phyloP scores from a whole-genome alignment of 2,888 invertebrate genomes.

The Tachina fera region DNA sequence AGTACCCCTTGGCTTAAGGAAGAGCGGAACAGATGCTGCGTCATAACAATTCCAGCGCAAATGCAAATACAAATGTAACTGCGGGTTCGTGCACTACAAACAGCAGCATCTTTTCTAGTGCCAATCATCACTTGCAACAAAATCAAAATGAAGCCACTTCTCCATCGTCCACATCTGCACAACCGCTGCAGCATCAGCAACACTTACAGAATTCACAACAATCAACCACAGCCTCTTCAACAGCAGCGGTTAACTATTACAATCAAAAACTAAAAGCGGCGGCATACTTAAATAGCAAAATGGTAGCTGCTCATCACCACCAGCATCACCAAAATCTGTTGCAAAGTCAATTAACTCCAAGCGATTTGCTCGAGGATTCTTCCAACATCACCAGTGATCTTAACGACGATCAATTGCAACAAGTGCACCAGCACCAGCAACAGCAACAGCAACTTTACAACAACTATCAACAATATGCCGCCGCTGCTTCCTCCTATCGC shows the following conservation, averaged over 20 bases:
- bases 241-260: conserved; percentile 67
- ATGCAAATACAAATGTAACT: conserved; percentile 66
- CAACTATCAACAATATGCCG: conserved; percentile 80
- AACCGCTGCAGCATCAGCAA: conserved; percentile 75
- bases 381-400: conserved; percentile 80
- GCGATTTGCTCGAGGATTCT: conserved; percentile 76
- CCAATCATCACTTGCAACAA: conserved; percentile 64
- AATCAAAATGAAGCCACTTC: conserved; percentile 55
- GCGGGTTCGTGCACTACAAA: conserved; percentile 73
- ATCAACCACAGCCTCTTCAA: conserved; percentile 71
- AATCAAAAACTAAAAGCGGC: conserved; percentile 70
- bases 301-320: conserved; percentile 67
- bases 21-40: conserved; percentile 82
- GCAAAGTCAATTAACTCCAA: conserved; percentile 77
- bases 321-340: conserved; percentile 75
- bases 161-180: conserved; percentile 52
- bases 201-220: conserved; percentile 74
- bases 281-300: conserved; percentile 66
- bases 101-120: conserved; percentile 74
- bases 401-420: conserved; percentile 79
- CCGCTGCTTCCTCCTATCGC: conserved; percentile 79
- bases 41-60: conserved; percentile 71
- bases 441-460: conserved; percentile 79
- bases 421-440: conserved; percentile 74
- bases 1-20: conserved; percentile 93